phyloP scores from a whole-genome alignment of 2,888 invertebrate species.

The Charanyca ferruginea region DNA sequence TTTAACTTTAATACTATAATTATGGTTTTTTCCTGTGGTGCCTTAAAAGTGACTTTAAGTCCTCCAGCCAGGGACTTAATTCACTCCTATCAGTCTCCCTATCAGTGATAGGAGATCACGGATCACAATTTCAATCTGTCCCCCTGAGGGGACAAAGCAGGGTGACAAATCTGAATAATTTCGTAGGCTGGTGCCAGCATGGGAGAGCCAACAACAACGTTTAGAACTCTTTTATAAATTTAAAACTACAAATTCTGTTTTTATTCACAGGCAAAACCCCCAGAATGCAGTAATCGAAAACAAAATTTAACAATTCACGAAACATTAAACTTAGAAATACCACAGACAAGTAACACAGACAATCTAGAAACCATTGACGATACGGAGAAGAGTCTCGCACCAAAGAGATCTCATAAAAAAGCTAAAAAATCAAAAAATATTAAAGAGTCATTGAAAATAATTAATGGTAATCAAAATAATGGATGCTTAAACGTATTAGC shows the following conservation, averaged over 20 bases:
- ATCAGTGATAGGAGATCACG: no score
- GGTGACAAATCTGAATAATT: no score
- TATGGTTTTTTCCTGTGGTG: no score
- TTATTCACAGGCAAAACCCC: slow-evolving; percentile 39
- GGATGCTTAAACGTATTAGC: slow-evolving; percentile 26
- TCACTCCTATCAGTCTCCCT: no score
- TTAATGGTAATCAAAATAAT: slow-evolving; percentile 56
- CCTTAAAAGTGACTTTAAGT: no score
- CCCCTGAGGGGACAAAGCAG: no score
- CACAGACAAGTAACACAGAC: background rate
- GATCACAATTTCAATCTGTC: no score
- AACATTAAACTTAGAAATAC: slow-evolving; percentile 35
- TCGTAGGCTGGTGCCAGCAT: no score
- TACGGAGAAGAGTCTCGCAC: background rate
- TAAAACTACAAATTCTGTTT: background rate
- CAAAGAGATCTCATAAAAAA: slow-evolving; percentile 2
- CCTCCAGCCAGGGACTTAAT: no score
- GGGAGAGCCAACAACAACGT: no score
- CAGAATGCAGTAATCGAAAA: background rate
- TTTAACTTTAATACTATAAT: no score
- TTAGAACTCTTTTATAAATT: no score
- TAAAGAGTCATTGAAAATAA: slow-evolving; percentile 58
- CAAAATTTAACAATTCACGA: slow-evolving; percentile 26
- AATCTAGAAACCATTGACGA: background rate
- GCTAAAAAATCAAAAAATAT: slow-evolving; percentile 47